These are phyloP conservation scores for Pristiophorus japonicus DNA, from an alignment of 2,113 vertebrate species.

Conservation along the genomic window DNA sequence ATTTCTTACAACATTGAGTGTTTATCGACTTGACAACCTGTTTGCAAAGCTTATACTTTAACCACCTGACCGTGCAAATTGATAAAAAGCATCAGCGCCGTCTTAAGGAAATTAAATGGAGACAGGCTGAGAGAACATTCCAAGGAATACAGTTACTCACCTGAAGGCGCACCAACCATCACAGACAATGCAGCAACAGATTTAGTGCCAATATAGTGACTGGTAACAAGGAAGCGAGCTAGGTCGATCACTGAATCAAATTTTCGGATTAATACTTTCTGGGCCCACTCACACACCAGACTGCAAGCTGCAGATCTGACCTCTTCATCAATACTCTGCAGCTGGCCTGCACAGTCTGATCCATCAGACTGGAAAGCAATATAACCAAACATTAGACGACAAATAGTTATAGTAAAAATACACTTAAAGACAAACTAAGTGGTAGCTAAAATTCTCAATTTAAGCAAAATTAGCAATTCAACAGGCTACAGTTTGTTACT, in stretches of 20 bases:
- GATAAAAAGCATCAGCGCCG: not conserved
- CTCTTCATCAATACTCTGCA: slow-evolving; percentile 80
- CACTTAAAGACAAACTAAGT: not conserved
- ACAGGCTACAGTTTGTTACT: not conserved
- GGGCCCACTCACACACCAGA: slow-evolving; percentile 96
- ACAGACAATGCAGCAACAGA: slow-evolving; percentile 90
- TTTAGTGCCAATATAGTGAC: slow-evolving; percentile 94
- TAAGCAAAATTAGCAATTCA: not conserved
- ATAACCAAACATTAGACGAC: slow-evolving; percentile 27
- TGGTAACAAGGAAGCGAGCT: slow-evolving; percentile 93
- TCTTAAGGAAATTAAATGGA: not conserved
- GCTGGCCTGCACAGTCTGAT: slow-evolving; percentile 70
- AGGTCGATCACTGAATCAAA: slow-evolving; percentile 89
- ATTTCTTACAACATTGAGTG: not conserved
- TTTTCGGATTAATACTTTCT: slow-evolving; percentile 93
- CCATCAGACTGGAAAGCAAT: slow-evolving; percentile 72
- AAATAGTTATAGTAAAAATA: not conserved
- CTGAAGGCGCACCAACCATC: slow-evolving; percentile 82
- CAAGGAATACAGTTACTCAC: slow-evolving; percentile 50
- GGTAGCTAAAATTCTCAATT: not conserved
- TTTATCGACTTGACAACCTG: not conserved
- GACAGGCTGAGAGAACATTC: not conserved
- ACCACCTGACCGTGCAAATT: not conserved
- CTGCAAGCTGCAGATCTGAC: slow-evolving; percentile 85
- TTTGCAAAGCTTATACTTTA: not conserved